Base-by-base conservation (phyloP, 2,797 vertebrate species). In the Sylvia borin region DNA sequence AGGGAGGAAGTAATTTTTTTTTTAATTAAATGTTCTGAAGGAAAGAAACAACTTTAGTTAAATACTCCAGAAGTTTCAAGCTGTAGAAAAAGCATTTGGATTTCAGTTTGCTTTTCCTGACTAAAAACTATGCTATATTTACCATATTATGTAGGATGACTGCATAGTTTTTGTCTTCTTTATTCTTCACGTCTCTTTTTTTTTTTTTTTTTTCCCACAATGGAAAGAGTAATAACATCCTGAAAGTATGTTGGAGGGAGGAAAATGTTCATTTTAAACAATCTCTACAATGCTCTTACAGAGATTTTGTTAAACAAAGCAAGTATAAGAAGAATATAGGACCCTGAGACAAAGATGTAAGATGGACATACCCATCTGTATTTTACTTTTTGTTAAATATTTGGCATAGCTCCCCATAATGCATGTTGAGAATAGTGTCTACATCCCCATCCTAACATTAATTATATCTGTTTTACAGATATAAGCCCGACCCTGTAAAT, bases 21-120 rank as follows among this genome's bases (percentile, higher is more conserved):
- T 96, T 96, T 95, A 97, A 96, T 93, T 71, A 97, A 88, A 97
- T 88, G 84, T 96, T 97, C 96, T 97, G 90, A 97, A 97, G 94
- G 89, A 87, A 90, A 96, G 96, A 96, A 97, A 82, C 77, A 97
- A 97, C 85, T 98, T 93, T 66, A 94, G 55, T 95, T 88, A 84
- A 95, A 92, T 94, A 90, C 31, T 90, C 66, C 84, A 61, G 34
- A 94, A 96, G 80, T 97, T 97, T 93, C 61, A 96, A 93, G 82
- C n/a, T 91, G n/a, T 38, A 92, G 50, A n/a, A 93, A 90, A 54
- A 94, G 66, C 92, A 92, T 32, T 25, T 20, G 75, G n/a, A 89
- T 76, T 92, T 80, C 14, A 66, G 54, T 79, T 94, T 92, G 27
- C 83, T 87, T 84, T 95, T 93, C 90, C 73, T 94, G 72, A 71